Evolutionary conservation across 2,113 vertebrate species (phyloP).

Genomic region (Rhineura floridana): DNA sequence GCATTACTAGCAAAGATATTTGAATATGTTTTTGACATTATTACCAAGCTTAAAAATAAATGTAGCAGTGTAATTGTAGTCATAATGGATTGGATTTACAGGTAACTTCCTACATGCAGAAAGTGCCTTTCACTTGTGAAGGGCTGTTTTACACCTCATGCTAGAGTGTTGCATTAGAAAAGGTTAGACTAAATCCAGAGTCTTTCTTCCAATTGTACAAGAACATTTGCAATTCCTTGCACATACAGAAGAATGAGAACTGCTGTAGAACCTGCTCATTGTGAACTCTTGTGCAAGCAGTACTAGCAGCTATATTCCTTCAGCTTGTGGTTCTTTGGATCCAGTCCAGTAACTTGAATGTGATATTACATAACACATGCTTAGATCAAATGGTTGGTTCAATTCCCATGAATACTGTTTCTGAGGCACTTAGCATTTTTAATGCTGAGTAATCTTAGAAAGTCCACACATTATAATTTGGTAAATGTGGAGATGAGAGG

Average conservation of each 20-base stretch:
- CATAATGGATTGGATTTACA: background rate
- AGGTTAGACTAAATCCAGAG: background rate
- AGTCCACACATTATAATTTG: background rate
- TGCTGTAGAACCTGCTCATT: background rate
- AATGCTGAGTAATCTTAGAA: background rate
- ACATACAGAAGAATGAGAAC: background rate
- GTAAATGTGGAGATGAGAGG: background rate
- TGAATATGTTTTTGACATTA: background rate
- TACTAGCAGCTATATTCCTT: background rate
- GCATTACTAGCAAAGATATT: background rate
- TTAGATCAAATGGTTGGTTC: background rate
- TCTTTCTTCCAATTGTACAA: background rate
- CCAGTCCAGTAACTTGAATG: background rate
- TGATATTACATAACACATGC: background rate
- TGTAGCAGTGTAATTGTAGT: background rate
- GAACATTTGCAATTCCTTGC: background rate
- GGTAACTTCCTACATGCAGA: background rate
- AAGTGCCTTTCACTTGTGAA: background rate
- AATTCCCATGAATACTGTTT: background rate
- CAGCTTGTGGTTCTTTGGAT: background rate
- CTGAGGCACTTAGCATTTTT: background rate
- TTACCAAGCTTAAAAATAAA: background rate
- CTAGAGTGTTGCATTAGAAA: background rate
- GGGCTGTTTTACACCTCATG: background rate
- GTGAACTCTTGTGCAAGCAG: background rate